A percentile compares a stretch with the other conserved stretches of the same genome.
These are phyloP conservation scores for Aeoliscus strigatus DNA, from an alignment of 2,797 vertebrate species.

Conservation along the genomic window DNA sequence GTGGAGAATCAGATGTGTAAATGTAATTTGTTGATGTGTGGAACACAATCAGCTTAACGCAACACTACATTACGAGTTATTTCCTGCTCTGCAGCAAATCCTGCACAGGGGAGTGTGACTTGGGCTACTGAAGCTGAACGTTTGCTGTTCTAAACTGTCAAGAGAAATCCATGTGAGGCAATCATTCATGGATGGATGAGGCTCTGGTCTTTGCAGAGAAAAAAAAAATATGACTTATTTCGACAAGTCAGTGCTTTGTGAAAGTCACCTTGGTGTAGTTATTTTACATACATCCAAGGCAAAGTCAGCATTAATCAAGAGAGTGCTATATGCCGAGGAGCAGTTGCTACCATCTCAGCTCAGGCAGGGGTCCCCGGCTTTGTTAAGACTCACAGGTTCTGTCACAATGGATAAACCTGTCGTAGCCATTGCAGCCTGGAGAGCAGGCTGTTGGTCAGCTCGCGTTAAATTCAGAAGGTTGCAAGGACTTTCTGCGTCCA, in stretches of 20 bases:
- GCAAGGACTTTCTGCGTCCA: conserved; percentile 33
- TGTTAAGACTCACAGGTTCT: conserved; percentile 42
- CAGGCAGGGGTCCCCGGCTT: conserved; percentile 16
- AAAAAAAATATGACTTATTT: no score
- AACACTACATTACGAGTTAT: no score
- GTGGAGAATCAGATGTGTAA: conserved; percentile 55
- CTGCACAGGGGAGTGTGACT: no score
- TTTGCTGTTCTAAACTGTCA: background rate
- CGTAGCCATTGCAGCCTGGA: conserved; percentile 20
- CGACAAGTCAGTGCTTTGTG: conserved; percentile 8
- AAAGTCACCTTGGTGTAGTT: conserved; percentile 46
- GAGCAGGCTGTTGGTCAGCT: conserved; percentile 51
- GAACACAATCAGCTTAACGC: conserved; percentile 56
- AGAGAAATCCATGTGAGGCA: no score
- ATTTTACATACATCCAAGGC: conserved; percentile 16
- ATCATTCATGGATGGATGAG: background rate
- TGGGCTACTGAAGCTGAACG: background rate
- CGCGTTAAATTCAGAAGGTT: conserved; percentile 51
- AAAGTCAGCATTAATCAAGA: conserved; percentile 35
- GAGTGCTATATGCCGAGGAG: conserved; percentile 26
- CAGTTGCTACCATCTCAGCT: conserved; percentile 27
- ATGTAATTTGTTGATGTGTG: conserved; percentile 45
- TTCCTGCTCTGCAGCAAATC: no score
- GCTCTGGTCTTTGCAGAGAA: conserved; percentile 1
- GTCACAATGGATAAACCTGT: conserved; percentile 42